phyloP scores from a whole-genome alignment of 1,140 invertebrate genomes.

The Drosophila tropicalis region DNA sequence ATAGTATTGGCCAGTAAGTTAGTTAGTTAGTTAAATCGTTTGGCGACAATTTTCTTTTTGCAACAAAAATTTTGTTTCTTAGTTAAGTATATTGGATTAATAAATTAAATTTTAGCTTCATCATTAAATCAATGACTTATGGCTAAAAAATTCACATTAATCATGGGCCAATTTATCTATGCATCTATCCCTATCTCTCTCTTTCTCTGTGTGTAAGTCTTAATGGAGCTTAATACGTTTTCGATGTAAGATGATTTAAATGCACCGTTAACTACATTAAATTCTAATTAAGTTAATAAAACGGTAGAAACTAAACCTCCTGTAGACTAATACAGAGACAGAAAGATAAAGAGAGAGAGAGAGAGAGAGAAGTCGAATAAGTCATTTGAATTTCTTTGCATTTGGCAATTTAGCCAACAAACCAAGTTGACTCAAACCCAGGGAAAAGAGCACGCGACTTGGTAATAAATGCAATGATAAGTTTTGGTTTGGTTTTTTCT shows the following conservation, averaged over 20 bases:
- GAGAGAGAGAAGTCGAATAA: neutral
- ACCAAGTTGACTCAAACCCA: too few species aligned
- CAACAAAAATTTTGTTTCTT: slow-evolving; percentile 25
- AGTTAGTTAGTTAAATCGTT: neutral
- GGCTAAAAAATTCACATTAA: neutral
- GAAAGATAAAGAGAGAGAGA: neutral
- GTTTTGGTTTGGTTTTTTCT: slow-evolving; percentile 49
- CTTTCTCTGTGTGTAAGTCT: slow-evolving; percentile 22
- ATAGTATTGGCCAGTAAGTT: neutral
- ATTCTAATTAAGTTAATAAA: slow-evolving; percentile 78
- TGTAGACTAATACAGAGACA: slow-evolving; percentile 11
- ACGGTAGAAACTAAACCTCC: too few species aligned
- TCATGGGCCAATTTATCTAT: neutral
- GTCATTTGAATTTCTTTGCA: neutral
- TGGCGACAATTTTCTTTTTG: too few species aligned
- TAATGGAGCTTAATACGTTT: slow-evolving; percentile 75
- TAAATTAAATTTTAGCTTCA: too few species aligned
- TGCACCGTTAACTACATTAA: slow-evolving; percentile 77
- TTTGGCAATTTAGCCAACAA: too few species aligned
- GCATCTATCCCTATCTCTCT: neutral
- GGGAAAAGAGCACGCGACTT: slow-evolving; percentile 66
- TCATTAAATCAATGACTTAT: too few species aligned
- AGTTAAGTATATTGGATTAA: slow-evolving; percentile 25
- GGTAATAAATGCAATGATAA: slow-evolving; percentile 75
- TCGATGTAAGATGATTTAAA: slow-evolving; percentile 62